A percentile compares a stretch with the other conserved stretches of the same genome.
phyloP scores from a whole-genome alignment of 2,888 invertebrate species.

The Gymnoscelis rufifasciata region DNA sequence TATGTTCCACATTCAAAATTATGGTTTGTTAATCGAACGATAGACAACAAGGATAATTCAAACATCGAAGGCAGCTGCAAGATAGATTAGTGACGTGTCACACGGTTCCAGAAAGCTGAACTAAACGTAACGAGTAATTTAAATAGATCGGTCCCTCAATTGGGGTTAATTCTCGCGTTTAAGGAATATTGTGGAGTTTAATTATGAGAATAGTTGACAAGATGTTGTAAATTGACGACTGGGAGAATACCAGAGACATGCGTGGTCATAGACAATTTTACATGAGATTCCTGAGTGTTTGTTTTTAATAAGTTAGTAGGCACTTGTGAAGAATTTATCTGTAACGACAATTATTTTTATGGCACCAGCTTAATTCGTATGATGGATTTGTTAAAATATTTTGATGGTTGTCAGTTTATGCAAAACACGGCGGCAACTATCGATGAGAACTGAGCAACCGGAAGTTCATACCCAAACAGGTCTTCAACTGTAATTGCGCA shows the following conservation, averaged over 20 bases:
- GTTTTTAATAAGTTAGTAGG: no score
- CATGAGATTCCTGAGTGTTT: not conserved
- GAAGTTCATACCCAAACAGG: slow-evolving; percentile 20
- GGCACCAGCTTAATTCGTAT: no score
- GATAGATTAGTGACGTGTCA: slow-evolving; percentile 72
- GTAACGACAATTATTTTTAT: no score
- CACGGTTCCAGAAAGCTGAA: slow-evolving; percentile 77
- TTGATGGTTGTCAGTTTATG: slow-evolving; percentile 1
- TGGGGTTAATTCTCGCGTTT: slow-evolving; percentile 78
- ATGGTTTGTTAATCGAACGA: slow-evolving; percentile 21
- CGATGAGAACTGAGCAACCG: slow-evolving; percentile 10
- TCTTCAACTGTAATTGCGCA: slow-evolving; percentile 26
- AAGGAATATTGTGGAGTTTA: slow-evolving; percentile 74
- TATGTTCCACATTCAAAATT: slow-evolving; percentile 9
- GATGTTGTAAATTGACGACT: slow-evolving; percentile 37
- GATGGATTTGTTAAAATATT: not conserved
- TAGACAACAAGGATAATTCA: slow-evolving; percentile 22
- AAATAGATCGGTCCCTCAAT: slow-evolving; percentile 78
- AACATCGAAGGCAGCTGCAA: slow-evolving; percentile 39
- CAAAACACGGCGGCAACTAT: not conserved
- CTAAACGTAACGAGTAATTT: slow-evolving; percentile 71
- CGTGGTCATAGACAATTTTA: slow-evolving; percentile 4
- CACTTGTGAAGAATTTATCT: no score
- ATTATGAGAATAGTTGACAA: slow-evolving; percentile 53
- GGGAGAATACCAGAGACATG: slow-evolving; percentile 6